Evolutionary conservation across 1,140 invertebrate genomes (phyloP), one percentile per base, ranked within the genome.

Genomic region (Procambarus virginalis): DNA sequence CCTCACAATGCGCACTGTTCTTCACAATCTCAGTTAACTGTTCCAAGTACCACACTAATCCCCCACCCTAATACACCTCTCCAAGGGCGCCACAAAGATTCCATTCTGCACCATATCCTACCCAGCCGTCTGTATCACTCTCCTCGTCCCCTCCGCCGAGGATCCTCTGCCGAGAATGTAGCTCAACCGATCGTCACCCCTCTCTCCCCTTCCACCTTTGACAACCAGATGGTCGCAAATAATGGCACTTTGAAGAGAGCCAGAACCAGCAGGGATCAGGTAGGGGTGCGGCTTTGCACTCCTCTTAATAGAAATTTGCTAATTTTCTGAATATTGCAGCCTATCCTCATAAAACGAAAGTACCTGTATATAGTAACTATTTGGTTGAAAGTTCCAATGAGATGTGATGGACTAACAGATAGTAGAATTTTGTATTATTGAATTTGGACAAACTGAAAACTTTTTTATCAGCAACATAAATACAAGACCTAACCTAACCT

Each of bases 121-220:
- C 85, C 91, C 45, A 83, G 85, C 68, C 91, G 81, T 78, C 86
- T 84, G n/a, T 90, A 87, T 81, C 89, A 86, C 75, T 92, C 89
- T 58, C 88, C 88, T 70, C 89, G 88, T 45, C 91, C 86, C 85
- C 82, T 87, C 10, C 81, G 91, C 46, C 83, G 88, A 58, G 91
- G 91, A 46, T 92, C 91, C 60, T 92, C 91, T 51, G 90, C 91
- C 48, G 91, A 91, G 76, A 89, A 83, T 55, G 88, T 89, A 55
- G 68, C 81, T 78, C 80, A 89, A 73, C 81, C 70, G 48, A 83
- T 64, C 89, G 80, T 81, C 86, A 87, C 64, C 73, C 64, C 88
- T 87, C 45, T 75, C 70, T 85, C 77, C 64, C 78, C 77, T 46
- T 82, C 82, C 75, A 90, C 75, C 85, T 86, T 82, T 87, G 64